A percentile compares a stretch with the other conserved stretches of the same genome.
Evolutionary conservation across 2,113 vertebrate species (phyloP).

Genomic region (Dicaeum eximium): DNA sequence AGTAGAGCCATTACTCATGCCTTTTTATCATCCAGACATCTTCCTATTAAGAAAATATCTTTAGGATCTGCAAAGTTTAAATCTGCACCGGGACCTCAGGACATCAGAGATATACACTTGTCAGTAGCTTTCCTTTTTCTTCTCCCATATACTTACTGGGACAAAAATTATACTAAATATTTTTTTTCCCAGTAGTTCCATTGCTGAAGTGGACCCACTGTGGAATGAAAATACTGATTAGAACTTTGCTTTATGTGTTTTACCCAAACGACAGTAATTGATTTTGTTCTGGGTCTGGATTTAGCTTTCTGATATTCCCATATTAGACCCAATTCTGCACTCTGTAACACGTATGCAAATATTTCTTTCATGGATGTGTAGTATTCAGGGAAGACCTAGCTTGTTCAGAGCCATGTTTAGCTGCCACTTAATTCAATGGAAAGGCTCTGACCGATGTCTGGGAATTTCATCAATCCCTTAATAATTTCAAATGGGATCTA

Average conservation of each 20-base stretch:
- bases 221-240: neutral
- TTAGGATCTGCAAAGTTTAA: neutral
- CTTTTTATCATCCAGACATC: neutral
- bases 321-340: neutral
- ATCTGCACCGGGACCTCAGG: neutral
- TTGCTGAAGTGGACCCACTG: neutral
- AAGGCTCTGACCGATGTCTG: neutral
- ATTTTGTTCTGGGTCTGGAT: neutral
- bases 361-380: neutral
- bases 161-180: neutral
- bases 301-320: neutral
- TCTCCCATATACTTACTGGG: neutral
- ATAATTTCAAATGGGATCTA: neutral
- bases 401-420: neutral
- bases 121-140: neutral
- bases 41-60: neutral
- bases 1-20: neutral
- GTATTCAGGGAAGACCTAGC: neutral
- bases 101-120: neutral
- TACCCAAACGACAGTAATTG: neutral
- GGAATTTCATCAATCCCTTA: neutral
- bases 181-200: neutral
- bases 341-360: neutral
- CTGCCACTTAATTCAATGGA: neutral
- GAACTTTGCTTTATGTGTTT: neutral